phyloP scores from a whole-genome alignment of 2,888 invertebrate species.

The Tuberolachnus salignus region DNA sequence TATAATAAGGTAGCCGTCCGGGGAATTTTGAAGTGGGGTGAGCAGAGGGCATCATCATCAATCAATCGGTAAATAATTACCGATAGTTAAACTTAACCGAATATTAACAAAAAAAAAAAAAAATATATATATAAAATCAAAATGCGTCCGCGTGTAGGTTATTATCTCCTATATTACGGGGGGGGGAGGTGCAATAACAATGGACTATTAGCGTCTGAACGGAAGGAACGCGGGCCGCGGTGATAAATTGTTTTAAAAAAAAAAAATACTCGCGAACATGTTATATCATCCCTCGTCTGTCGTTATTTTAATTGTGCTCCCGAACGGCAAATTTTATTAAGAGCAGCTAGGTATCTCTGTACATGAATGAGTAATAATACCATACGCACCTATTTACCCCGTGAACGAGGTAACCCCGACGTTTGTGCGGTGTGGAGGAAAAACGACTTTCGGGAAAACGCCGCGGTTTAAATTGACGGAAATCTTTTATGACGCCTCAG shows the following conservation, averaged over 20 bases:
- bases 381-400: background rate
- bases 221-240: too few species aligned
- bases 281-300: background rate
- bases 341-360: background rate
- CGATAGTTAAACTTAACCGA: background rate
- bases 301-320: conserved; percentile 35
- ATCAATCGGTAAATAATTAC: background rate
- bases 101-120: background rate
- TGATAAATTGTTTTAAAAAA: conserved; percentile 37
- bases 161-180: too few species aligned
- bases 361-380: background rate
- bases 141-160: background rate
- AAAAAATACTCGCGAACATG: background rate
- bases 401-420: background rate
- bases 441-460: conserved; percentile 35
- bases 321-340: conserved; percentile 16
- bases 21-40: too few species aligned
- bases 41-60: too few species aligned
- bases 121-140: too few species aligned
- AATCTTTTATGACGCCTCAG: conserved; percentile 26
- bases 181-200: background rate
- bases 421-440: background rate
- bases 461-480: conserved; percentile 14
- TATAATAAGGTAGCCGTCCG: too few species aligned
- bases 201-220: background rate